Base-by-base conservation (phyloP, 2,888 invertebrate genomes). In the Coenonympha arcania region DNA sequence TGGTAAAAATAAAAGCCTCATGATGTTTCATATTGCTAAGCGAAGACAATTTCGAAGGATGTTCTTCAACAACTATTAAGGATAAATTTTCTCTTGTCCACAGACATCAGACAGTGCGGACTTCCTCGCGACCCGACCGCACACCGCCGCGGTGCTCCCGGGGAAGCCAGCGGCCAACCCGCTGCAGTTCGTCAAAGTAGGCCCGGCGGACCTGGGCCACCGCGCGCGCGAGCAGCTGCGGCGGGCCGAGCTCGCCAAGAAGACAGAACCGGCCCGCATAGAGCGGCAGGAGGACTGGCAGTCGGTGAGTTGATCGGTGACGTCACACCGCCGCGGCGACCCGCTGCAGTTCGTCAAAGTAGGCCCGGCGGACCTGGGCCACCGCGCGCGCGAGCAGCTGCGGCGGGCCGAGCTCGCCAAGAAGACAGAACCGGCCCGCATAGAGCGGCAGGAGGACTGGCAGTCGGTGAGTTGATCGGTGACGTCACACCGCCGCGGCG, bases 211-310 rank as follows among this genome's bases (percentile, higher is more conserved):
- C 68, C 89, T 95, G 48, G 94, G 93, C 82, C 92, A 93, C 70
- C 90, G 92, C 55, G 95, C 95, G 22, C 91, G 94, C 65, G 93
- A 95, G 71, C 95, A 95, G 79, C 88, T 95, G 54, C 91, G 94
- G 64, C 90, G 93, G 66, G 93, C 93, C 40, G 94, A 95, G 76
- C 92, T 95, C 75, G 92, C 95, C 50, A 94, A 94, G 78, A 91
- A 92, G 65, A 90, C 92, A 46, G 92, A 93, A 69, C 92, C 93
- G 65, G 91, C 93, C 55, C 88, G 91, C 52, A 90, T 92, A 64
- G 94, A 95, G 74, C 92, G 94, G 64, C 92, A 93, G 58, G 95
- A 95, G 80, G 95, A 95, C 73, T 95, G 95, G 95, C 95, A 95
- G 86, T 92, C 93, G 88, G 95, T 95, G 79, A 90, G 91, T 53